Percentiles rank a stretch among this genome's conserved stretches.
phyloP scores from a whole-genome alignment of 1,140 invertebrate genomes.

The Copidosoma floridanum region DNA sequence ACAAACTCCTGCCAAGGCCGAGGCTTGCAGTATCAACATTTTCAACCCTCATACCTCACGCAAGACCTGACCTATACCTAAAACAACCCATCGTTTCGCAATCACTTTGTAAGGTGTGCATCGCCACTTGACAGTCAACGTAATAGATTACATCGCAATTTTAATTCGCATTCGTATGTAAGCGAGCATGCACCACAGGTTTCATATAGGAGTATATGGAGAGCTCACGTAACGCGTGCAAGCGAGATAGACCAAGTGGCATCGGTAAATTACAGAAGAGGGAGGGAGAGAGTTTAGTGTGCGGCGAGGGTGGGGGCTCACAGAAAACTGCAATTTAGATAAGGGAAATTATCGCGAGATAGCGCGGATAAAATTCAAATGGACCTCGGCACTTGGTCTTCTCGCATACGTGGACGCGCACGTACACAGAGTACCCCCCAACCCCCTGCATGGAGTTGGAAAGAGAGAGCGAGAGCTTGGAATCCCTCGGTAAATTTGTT shows the following conservation, averaged over 20 bases:
- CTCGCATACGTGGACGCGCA: neutral
- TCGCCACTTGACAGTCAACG: too few relatives aligned
- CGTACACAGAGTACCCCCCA: neutral
- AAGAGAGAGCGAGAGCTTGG: neutral
- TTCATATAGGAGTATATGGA: too few relatives aligned
- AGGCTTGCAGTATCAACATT: too few relatives aligned
- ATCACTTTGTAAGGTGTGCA: too few relatives aligned
- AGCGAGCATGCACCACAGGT: too few relatives aligned
- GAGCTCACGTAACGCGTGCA: neutral
- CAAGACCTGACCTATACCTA: too few relatives aligned
- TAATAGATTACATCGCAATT: too few relatives aligned
- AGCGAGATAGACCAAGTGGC: constrained; percentile 7
- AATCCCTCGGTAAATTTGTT: constrained; percentile 32
- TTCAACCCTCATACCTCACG: too few relatives aligned
- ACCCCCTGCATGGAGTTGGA: neutral
- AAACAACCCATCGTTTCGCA: too few relatives aligned
- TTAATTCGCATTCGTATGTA: too few relatives aligned
- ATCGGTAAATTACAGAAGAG: constrained; percentile 15
- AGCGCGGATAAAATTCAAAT: constrained; percentile 34
- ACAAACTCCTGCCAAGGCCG: too few relatives aligned
- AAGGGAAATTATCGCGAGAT: constrained; percentile 35
- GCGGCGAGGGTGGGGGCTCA: neutral
- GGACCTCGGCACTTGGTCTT: constrained; percentile 9
- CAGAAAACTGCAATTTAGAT: constrained; percentile 34
- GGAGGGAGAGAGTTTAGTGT: constrained; percentile 4